Base-by-base conservation (phyloP, 1,140 invertebrate species). In the Aporrectodea caliginosa region DNA sequence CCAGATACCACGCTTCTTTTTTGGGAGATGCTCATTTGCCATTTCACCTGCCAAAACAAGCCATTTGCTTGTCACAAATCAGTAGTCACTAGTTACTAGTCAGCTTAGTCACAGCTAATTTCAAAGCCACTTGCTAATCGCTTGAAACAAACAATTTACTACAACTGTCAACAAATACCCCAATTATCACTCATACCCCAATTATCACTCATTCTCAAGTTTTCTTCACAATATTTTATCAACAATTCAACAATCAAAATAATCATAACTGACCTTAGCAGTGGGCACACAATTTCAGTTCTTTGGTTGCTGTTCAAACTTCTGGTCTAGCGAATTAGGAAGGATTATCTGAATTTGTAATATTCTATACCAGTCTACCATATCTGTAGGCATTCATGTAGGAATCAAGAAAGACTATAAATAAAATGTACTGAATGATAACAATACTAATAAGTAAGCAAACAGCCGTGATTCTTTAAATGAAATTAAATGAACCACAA, bases 1-100 rank as follows among this genome's bases (percentile, higher is more conserved):
- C 70, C 70, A 72, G 6, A 72, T 72, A 72, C 70, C n/a, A 72
- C 70, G 70, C 6, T 29, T 14, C 6, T 72, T 72, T 14, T 27
- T 29, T 6, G 70, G 31, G 6, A 29, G n/a, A 72, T 29, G 6
- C 6, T 29, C n/a, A 12, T 27, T 72, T 72, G n/a, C n/a, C 70
- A 72, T 72, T 27, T 72, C n/a, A 6, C 31, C n/a, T 72, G n/a
- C 6, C 27, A 29, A 27, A 14, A 29, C 6, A 27, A 32, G 14
- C 12, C 2, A 14, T 12, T 72, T 6, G 14, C 27, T 29, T 29
- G 14, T 68, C 27, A 14, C 58, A 68, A 27, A 68, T 68, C 27
- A 16, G 14, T 68, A 68, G 14, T 16, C 58, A 16, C 27, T 16
- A 14, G 27, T 68, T 27, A 16, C 27, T 68, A 16, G 14, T 68